Evolutionary conservation across 2,888 invertebrate species (phyloP).

Genomic region (Watsonalla binaria): DNA sequence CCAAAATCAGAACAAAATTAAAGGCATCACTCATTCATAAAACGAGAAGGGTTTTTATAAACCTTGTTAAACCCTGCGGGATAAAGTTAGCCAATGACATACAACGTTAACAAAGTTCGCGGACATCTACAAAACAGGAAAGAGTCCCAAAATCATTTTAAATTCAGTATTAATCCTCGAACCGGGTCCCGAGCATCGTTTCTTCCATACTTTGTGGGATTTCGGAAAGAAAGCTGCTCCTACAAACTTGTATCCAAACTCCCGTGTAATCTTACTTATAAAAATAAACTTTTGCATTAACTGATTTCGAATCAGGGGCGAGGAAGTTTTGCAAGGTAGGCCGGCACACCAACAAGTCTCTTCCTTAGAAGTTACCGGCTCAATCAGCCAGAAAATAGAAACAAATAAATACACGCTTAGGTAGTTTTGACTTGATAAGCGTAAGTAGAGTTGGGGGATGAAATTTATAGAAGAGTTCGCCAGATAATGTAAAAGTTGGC

Average conservation of each 20-base stretch:
- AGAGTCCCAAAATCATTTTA: slow-evolving; percentile 65
- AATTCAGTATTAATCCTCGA: slow-evolving; percentile 73
- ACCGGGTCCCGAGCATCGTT: slow-evolving; percentile 57
- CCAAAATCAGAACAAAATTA: background rate
- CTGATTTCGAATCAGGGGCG: slow-evolving; percentile 74
- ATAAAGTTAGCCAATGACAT: slow-evolving; percentile 47
- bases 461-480: slow-evolving; percentile 66
- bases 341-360: slow-evolving; percentile 49
- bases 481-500: slow-evolving; percentile 71
- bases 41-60: slow-evolving; percentile 22
- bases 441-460: slow-evolving; percentile 58
- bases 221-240: slow-evolving; percentile 70
- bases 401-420: slow-evolving; percentile 72
- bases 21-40: background rate
- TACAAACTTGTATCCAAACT: slow-evolving; percentile 68
- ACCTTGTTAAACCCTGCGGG: slow-evolving; percentile 35
- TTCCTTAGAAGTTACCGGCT: slow-evolving; percentile 55
- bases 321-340: slow-evolving; percentile 62
- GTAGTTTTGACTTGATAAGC: slow-evolving; percentile 74
- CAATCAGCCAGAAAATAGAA: slow-evolving; percentile 73
- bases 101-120: slow-evolving; percentile 48
- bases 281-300: slow-evolving; percentile 80
- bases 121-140: slow-evolving; percentile 50
- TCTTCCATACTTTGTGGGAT: slow-evolving; percentile 70
- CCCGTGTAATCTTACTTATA: slow-evolving; percentile 79